phyloP scores from a whole-genome alignment of 2,888 invertebrate species.

The Gordius sp. region DNA sequence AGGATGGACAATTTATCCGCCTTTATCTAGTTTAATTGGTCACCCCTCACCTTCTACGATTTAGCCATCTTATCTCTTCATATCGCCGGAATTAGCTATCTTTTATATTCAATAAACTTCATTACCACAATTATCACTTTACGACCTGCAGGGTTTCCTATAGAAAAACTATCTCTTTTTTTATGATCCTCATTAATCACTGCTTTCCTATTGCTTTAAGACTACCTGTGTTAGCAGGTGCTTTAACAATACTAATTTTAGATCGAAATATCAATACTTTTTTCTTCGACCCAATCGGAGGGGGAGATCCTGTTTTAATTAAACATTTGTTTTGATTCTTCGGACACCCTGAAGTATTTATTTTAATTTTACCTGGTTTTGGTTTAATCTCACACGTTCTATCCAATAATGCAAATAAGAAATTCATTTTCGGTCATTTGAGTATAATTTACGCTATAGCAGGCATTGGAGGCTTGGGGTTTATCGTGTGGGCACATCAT shows the following conservation, averaged over 20 bases:
- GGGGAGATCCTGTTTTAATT: conserved; percentile 51
- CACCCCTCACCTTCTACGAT: too few species aligned
- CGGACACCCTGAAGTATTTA: conserved; percentile 60
- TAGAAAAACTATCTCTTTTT: conserved; percentile 1
- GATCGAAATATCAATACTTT: conserved; percentile 53
- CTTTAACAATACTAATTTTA: conserved; percentile 49
- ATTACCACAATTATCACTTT: not conserved
- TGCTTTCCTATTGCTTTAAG: too few species aligned
- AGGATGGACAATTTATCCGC: too few species aligned
- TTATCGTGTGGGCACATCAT: too few species aligned
- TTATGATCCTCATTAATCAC: too few species aligned
- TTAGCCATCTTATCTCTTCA: too few species aligned
- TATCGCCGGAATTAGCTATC: too few species aligned
- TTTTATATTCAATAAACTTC: too few species aligned
- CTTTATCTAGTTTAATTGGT: too few species aligned
- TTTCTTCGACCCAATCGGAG: conserved; percentile 52
- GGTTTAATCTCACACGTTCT: not conserved
- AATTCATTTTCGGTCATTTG: not conserved
- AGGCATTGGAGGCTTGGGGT: not conserved
- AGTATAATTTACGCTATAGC: conserved; percentile 1
- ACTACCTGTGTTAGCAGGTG: conserved; percentile 41
- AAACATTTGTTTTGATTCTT: conserved; percentile 67
- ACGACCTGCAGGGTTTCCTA: not conserved
- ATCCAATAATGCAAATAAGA: not conserved
- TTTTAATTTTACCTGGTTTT: conserved; percentile 56